These are phyloP conservation scores for Papilio polyxenes DNA, from an alignment of 1,140 invertebrate genomes.

Conservation along the genomic window DNA sequence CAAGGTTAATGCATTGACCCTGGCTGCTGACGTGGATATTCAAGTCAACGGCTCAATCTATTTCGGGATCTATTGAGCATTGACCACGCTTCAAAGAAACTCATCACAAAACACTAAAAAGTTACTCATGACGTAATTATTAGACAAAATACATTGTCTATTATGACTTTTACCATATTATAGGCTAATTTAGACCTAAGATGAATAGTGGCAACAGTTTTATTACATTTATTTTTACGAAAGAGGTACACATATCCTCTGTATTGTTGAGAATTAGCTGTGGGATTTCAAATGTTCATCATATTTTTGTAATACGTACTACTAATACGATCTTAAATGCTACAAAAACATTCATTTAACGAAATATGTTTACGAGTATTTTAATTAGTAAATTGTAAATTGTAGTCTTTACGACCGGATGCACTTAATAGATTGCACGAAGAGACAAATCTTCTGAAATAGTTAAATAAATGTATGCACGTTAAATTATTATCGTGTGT, in stretches of 20 bases:
- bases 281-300: not conserved
- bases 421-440: constrained; percentile 15
- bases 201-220: too few species aligned
- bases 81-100: constrained; percentile 1
- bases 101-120: not conserved
- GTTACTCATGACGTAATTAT: not conserved
- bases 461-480: not conserved
- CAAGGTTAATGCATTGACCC: constrained; percentile 43
- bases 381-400: constrained; percentile 6
- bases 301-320: too few species aligned
- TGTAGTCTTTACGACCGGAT: constrained; percentile 1
- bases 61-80: constrained; percentile 26
- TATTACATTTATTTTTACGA: too few species aligned
- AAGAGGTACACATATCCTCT: not conserved
- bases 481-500: not conserved
- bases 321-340: too few species aligned
- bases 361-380: not conserved
- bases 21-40: constrained; percentile 27
- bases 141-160: not conserved
- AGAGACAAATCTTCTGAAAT: not conserved
- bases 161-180: too few species aligned
- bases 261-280: too few species aligned
- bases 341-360: not conserved
- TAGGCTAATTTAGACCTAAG: too few species aligned
- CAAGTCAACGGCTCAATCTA: constrained; percentile 17